These are phyloP conservation scores for Lithodes maja DNA, from an alignment of 2,888 invertebrate genomes.

Conservation along the genomic window DNA sequence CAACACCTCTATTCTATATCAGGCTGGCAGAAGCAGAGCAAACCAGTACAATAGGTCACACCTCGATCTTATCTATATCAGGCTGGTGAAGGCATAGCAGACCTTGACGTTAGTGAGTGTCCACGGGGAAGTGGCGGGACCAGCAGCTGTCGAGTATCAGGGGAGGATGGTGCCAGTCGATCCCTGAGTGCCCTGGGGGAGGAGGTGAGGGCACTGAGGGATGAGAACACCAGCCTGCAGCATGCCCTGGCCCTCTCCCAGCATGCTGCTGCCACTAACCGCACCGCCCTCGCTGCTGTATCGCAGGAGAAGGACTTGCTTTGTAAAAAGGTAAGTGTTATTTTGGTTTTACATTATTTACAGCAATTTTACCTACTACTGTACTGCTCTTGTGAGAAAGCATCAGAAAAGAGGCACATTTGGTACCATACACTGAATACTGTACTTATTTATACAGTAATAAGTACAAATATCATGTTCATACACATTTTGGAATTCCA, in stretches of 20 bases:
- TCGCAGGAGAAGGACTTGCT: slow-evolving; percentile 65
- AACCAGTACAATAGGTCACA: background rate
- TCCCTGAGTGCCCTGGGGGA: slow-evolving; percentile 55
- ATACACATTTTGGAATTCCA: no score
- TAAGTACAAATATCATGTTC: no score
- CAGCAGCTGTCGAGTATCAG: slow-evolving; percentile 50
- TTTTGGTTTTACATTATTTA: no score
- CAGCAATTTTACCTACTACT: no score
- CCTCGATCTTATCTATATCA: background rate
- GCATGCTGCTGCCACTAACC: slow-evolving; percentile 47
- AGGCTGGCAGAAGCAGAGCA: background rate
- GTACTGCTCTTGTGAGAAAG: no score
- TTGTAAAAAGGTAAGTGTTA: slow-evolving; percentile 56
- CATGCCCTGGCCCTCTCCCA: slow-evolving; percentile 58
- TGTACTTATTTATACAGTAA: no score
- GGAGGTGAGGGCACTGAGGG: slow-evolving; percentile 56
- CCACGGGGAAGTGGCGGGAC: slow-evolving; percentile 50
- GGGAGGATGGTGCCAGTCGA: slow-evolving; percentile 46
- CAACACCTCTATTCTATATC: no score
- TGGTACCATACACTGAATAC: no score
- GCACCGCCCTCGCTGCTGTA: slow-evolving; percentile 37
- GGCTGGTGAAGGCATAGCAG: slow-evolving; percentile 70
- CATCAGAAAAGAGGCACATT: no score
- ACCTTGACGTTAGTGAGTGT: slow-evolving; percentile 68
- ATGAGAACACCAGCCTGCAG: slow-evolving; percentile 69